Conservation (phyloP, 53 echinoderm and acorn worm genomes). For the Echinometra lucunter region DNA sequence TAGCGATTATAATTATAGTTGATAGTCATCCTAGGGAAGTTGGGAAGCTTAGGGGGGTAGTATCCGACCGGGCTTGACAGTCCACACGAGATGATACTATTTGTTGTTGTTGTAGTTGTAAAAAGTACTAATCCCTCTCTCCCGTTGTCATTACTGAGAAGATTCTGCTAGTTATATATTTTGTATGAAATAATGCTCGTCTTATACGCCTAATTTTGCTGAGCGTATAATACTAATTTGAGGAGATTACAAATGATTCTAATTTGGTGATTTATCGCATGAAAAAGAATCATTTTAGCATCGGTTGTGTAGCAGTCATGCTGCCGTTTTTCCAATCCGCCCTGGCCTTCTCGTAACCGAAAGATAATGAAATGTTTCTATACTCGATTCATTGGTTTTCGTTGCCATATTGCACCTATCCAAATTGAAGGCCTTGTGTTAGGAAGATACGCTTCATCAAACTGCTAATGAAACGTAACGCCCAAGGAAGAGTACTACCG, state of each 20-base stretch:
- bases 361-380: not conserved
- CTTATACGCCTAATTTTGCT: no score
- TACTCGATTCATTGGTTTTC: not conserved
- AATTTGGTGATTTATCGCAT: no score
- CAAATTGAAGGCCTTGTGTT: not conserved
- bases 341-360: not conserved
- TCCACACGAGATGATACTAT: no score
- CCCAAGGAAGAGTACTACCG: not conserved
- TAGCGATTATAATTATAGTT: no score
- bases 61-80: no score
- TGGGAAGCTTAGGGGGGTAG: no score
- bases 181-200: no score
- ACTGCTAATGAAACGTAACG: not conserved
- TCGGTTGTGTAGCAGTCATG: not conserved
- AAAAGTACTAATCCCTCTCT: no score
- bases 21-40: no score
- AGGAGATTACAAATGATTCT: not conserved
- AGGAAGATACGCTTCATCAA: conserved; percentile 4
- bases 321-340: not conserved
- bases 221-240: not conserved
- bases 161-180: no score
- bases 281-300: not conserved
- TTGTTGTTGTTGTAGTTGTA: no score
- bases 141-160: no score
- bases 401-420: not conserved